Evolutionary conservation across 2,113 vertebrate genomes (phyloP).

Genomic region (Nothocercus julius): DNA sequence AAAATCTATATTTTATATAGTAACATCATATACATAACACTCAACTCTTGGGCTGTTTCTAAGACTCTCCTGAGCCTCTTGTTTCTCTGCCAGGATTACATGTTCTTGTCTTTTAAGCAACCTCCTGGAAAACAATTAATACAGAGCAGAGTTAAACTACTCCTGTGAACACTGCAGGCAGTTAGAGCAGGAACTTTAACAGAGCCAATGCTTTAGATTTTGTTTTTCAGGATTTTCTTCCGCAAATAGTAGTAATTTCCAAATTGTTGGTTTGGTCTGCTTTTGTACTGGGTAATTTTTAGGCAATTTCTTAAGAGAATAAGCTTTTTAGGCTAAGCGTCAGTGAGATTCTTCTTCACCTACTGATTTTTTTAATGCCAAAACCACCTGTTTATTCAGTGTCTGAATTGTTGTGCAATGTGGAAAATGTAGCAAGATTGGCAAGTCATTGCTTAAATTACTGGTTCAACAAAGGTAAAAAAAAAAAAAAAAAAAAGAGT

Average conservation of each 20-base stretch:
- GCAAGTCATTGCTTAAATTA: not conserved
- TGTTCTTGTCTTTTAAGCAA: not conserved
- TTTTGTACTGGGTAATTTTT: not conserved
- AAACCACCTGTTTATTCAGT: no score
- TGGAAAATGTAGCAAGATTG: not conserved
- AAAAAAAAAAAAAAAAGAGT: not conserved
- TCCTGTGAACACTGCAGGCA: rapidly evolving
- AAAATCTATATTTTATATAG: not conserved
- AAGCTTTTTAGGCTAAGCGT: not conserved
- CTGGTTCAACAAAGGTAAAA: not conserved
- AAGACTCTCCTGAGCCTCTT: not conserved
- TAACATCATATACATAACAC: not conserved
- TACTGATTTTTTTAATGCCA: not conserved
- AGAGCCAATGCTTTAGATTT: not conserved
- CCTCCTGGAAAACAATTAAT: not conserved
- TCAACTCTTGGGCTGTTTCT: not conserved
- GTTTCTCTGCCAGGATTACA: not conserved
- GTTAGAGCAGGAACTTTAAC: not conserved
- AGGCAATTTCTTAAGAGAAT: not conserved
- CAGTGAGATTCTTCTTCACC: not conserved
- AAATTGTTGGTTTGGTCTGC: not conserved
- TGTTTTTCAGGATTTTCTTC: not conserved
- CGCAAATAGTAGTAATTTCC: not conserved
- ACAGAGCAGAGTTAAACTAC: not conserved
- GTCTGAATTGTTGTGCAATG: not conserved